These are phyloP conservation scores for Ganaspis brasiliensis DNA, from an alignment of 2,888 invertebrate genomes.

Conservation along the genomic window DNA sequence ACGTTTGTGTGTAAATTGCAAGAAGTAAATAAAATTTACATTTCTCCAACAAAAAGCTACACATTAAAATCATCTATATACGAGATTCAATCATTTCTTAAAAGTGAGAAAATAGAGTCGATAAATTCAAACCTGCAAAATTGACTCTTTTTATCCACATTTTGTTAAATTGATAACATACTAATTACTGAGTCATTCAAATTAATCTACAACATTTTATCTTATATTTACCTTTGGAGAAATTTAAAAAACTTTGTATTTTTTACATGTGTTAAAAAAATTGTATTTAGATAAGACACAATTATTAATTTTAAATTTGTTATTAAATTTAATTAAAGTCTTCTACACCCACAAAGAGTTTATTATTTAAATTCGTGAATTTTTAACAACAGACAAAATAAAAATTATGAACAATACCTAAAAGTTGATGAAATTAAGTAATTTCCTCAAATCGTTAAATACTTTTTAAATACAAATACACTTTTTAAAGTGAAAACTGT, in stretches of 20 bases:
- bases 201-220: conserved; percentile 15
- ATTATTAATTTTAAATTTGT: too few relatives aligned
- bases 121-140: conserved; percentile 29
- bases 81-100: not conserved
- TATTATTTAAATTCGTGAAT: too few relatives aligned
- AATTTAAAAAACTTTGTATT: not conserved
- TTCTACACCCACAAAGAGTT: too few relatives aligned
- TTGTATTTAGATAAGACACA: too few relatives aligned
- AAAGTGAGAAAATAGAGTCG: not conserved
- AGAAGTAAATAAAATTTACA: not conserved
- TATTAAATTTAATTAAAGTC: too few relatives aligned
- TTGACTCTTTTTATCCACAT: conserved; percentile 34
- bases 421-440: too few relatives aligned
- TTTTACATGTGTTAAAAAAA: too few relatives aligned
- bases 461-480: too few relatives aligned
- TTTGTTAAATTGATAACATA: conserved; percentile 28
- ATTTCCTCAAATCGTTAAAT: too few relatives aligned
- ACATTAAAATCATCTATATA: not conserved
- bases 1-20: too few relatives aligned
- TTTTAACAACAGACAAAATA: not conserved
- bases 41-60: not conserved
- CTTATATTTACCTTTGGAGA: conserved; percentile 1
- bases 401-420: too few relatives aligned
- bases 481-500: too few relatives aligned
- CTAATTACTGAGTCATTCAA: conserved; percentile 1